Evolutionary conservation across 2,888 invertebrate species (phyloP).

Genomic region (Tiliacea citrago): DNA sequence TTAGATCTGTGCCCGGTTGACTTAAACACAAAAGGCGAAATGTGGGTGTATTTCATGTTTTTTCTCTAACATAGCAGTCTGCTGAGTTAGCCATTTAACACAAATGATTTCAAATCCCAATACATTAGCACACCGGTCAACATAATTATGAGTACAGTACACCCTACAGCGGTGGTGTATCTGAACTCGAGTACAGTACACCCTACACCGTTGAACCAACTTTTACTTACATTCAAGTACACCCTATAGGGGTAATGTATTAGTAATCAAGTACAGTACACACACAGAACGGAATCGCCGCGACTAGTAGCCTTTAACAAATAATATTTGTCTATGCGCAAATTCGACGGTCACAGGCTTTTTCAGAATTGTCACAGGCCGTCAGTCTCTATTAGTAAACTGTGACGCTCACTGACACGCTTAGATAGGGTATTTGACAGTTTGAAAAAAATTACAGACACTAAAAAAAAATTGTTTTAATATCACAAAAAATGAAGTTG

Average conservation of each 20-base stretch:
- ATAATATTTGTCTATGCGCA: not conserved
- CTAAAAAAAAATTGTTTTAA: no score
- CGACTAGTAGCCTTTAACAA: not conserved
- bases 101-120: slow-evolving; percentile 3
- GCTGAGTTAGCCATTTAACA: not conserved
- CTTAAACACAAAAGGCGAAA: no score
- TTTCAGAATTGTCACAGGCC: not conserved
- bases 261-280: not conserved
- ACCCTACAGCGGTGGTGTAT: not conserved
- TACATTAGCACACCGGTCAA: slow-evolving; percentile 19
- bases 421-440: no score
- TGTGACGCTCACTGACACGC: no score
- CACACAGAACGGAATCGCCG: not conserved
- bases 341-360: not conserved
- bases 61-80: not conserved
- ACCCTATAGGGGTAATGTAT: no score
- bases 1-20: not conserved
- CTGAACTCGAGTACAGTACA: slow-evolving; percentile 1
- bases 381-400: no score
- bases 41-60: not conserved
- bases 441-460: no score
- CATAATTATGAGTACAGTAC: not conserved
- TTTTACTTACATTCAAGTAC: not conserved
- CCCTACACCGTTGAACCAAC: not conserved
- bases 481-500: no score